phyloP scores from a whole-genome alignment of 2,113 vertebrate genomes.

The Xyliphius kryptos region DNA sequence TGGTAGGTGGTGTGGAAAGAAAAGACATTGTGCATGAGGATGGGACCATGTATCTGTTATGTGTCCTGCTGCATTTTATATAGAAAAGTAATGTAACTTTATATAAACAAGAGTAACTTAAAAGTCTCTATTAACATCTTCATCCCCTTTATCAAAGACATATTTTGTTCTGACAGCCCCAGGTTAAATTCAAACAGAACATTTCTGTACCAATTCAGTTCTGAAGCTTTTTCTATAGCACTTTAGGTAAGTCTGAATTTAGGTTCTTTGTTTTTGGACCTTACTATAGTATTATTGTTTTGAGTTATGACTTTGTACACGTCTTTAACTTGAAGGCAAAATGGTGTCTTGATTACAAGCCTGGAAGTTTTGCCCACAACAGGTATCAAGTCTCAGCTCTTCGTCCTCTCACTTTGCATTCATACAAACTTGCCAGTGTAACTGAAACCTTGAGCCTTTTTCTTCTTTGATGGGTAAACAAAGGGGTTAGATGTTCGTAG shows the following conservation, averaged over 20 bases:
- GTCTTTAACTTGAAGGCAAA: conserved; percentile 30
- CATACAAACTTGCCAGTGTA: conserved; percentile 49
- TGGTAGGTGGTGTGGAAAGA: no score
- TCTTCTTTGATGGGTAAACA: conserved; percentile 61
- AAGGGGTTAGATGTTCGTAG: conserved; percentile 63
- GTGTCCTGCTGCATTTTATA: no score
- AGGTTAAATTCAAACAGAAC: no score
- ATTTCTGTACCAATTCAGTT: not conserved
- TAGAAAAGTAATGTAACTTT: no score
- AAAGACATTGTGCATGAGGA: no score
- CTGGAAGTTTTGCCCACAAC: conserved; percentile 39
- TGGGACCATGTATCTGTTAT: no score
- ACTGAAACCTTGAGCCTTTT: conserved; percentile 50
- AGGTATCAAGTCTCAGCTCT: conserved; percentile 37
- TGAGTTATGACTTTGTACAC: conserved; percentile 26
- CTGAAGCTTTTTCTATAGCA: conserved; percentile 16
- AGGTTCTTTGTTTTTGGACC: conserved; percentile 33
- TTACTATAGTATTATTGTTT: conserved; percentile 23
- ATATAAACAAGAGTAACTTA: no score
- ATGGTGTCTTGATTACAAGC: conserved; percentile 31
- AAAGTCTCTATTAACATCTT: no score
- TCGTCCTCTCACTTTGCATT: conserved; percentile 40
- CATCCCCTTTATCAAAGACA: no score
- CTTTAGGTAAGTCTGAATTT: conserved; percentile 21
- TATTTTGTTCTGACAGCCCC: no score